A percentile compares a stretch with the other conserved stretches of the same genome.
These are phyloP conservation scores for Pseudococcus longispinus DNA, from an alignment of 2,888 invertebrate species.

Conservation along the genomic window DNA sequence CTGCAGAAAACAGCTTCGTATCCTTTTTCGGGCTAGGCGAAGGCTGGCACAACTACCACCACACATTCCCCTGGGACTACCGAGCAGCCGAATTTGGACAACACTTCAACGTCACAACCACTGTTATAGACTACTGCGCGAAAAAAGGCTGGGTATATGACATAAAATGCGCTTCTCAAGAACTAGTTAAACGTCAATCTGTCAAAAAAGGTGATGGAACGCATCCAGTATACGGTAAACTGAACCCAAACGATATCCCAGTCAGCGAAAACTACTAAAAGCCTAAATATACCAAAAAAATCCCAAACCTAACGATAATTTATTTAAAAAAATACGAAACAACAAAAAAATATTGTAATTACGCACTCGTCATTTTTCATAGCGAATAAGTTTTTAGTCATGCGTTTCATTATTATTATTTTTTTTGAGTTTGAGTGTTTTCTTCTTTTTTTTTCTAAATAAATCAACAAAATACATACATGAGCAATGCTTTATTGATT, in stretches of 20 bases:
- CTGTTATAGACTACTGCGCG: constrained; percentile 70
- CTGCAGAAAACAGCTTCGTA: constrained; percentile 64
- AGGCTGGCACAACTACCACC: constrained; percentile 70
- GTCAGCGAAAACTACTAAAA: constrained; percentile 18
- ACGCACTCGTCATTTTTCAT: background rate
- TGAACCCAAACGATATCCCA: constrained; percentile 65
- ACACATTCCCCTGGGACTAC: constrained; percentile 68
- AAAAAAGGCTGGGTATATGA: constrained; percentile 71
- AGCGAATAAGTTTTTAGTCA: constrained; percentile 24
- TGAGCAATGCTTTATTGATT: constrained; percentile 37
- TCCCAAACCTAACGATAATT: background rate
- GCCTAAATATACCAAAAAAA: background rate
- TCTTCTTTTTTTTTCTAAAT: background rate
- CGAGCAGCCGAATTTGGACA: constrained; percentile 65
- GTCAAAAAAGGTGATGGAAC: constrained; percentile 74
- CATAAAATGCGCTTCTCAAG: constrained; percentile 67
- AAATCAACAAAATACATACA: constrained; percentile 13
- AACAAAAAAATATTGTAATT: background rate
- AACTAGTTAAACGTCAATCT: constrained; percentile 74
- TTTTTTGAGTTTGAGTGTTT: background rate
- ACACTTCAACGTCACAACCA: constrained; percentile 69
- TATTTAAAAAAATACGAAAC: background rate
- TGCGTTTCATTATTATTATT: background rate
- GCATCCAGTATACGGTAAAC: constrained; percentile 62
- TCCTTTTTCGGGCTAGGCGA: constrained; percentile 64